A percentile compares a stretch with the other conserved stretches of the same genome.
phyloP scores from a whole-genome alignment of 2,888 invertebrate genomes.

The Spilarctia lutea region DNA sequence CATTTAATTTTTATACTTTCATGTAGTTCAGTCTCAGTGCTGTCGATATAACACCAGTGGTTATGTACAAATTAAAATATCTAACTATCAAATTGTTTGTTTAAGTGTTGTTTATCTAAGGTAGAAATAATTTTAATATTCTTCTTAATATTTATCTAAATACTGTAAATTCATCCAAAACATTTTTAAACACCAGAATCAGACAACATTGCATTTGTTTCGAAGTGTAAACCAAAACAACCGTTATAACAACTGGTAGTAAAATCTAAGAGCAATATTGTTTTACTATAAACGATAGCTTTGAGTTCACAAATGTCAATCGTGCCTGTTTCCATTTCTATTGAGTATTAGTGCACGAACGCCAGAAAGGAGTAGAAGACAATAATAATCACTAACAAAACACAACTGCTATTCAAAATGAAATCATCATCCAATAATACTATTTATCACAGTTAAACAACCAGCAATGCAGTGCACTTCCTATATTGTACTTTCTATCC shows the following conservation, averaged over 20 bases:
- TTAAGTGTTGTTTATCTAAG: too few species aligned
- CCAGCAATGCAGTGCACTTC: conserved; percentile 44
- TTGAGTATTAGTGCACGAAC: conserved; percentile 78
- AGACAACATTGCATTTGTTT: conserved; percentile 9
- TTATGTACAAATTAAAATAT: background rate
- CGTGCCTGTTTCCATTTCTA: conserved; percentile 77
- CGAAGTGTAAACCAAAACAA: conserved; percentile 21
- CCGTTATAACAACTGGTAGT: conserved; percentile 34
- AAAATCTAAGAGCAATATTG: conserved; percentile 64
- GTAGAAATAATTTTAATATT: background rate
- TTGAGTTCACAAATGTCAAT: conserved; percentile 72
- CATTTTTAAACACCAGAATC: background rate
- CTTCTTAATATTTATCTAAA: background rate
- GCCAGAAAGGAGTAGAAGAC: conserved; percentile 68
- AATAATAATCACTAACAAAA: conserved; percentile 44
- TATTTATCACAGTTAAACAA: conserved; percentile 65
- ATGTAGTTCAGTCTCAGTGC: background rate
- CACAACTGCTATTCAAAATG: conserved; percentile 27
- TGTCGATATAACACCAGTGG: background rate
- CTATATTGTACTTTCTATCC: conserved; percentile 79
- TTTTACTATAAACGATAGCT: conserved; percentile 55
- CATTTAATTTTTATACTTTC: background rate
- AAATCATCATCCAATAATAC: conserved; percentile 58
- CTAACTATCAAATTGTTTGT: background rate
- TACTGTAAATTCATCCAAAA: background rate